Percentiles rank a stretch among this genome's conserved stretches.
These are phyloP conservation scores for Oscheius sp. DNA, from an alignment of 2,888 invertebrate genomes.

Conservation along the genomic window DNA sequence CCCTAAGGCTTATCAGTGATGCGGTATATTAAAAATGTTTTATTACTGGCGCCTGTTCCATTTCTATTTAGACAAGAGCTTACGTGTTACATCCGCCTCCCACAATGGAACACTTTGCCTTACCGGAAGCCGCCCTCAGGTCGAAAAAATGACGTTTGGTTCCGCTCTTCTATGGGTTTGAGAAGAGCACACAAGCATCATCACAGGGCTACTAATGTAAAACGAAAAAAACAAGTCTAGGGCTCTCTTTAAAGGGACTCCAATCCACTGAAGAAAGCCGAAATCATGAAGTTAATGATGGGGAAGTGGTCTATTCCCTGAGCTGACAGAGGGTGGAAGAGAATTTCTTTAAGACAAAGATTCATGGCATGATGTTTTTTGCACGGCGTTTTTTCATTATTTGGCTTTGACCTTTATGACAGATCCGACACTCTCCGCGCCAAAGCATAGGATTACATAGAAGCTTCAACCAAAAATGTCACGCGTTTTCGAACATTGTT, in stretches of 20 bases:
- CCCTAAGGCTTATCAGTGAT: background rate
- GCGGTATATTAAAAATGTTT: background rate
- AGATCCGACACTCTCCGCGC: slow-evolving; percentile 4
- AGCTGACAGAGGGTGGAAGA: too few species aligned
- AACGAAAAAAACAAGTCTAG: too few species aligned
- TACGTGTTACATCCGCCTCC: background rate
- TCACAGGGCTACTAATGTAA: too few species aligned
- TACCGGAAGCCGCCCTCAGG: slow-evolving; percentile 12
- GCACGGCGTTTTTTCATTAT: background rate
- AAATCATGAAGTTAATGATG: too few species aligned
- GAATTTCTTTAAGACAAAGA: too few species aligned
- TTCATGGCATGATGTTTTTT: too few species aligned
- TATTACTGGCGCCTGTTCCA: slow-evolving; percentile 3
- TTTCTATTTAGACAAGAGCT: background rate
- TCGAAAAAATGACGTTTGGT: slow-evolving; percentile 19
- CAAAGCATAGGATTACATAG: slow-evolving; percentile 29
- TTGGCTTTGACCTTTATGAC: slow-evolving; percentile 10
- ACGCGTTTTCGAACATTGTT: background rate
- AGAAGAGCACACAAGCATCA: background rate
- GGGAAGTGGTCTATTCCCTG: too few species aligned
- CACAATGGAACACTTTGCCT: background rate
- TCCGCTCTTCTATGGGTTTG: background rate
- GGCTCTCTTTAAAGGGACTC: too few species aligned
- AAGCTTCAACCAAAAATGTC: slow-evolving; percentile 10
- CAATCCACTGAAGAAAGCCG: too few species aligned